phyloP scores from a whole-genome alignment of 2,113 vertebrate species.

The Columba janthina region DNA sequence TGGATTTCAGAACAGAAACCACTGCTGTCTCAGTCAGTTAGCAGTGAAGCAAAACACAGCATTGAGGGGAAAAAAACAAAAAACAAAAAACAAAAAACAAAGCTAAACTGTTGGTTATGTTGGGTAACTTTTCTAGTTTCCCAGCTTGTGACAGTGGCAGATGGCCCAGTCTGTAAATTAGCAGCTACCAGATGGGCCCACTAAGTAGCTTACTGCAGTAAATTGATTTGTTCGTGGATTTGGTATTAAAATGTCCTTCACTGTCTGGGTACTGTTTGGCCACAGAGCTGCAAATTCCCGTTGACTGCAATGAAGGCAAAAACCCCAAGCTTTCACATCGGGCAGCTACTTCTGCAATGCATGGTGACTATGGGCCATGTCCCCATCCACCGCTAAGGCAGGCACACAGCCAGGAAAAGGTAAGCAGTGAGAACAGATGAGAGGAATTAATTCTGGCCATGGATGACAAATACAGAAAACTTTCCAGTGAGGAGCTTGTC shows the following conservation, averaged over 20 bases:
- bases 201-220: constrained; percentile 68
- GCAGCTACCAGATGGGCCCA: constrained; percentile 65
- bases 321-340: neutral
- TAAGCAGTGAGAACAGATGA: neutral
- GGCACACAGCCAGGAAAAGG: neutral
- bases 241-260: constrained; percentile 58
- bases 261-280: constrained; percentile 20
- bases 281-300: neutral
- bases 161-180: constrained; percentile 68
- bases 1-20: constrained; percentile 32
- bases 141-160: constrained; percentile 48
- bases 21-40: neutral
- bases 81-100: neutral
- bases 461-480: neutral
- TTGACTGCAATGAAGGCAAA: neutral
- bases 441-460: neutral
- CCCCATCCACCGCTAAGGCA: neutral
- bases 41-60: neutral
- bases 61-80: neutral
- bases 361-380: neutral
- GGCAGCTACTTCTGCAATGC: neutral
- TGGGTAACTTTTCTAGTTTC: constrained; percentile 47
- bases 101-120: constrained; percentile 45
- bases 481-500: neutral
- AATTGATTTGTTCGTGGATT: constrained; percentile 62